phyloP scores from a whole-genome alignment of 2,888 invertebrate genomes.

The Cheilosia urbana region DNA sequence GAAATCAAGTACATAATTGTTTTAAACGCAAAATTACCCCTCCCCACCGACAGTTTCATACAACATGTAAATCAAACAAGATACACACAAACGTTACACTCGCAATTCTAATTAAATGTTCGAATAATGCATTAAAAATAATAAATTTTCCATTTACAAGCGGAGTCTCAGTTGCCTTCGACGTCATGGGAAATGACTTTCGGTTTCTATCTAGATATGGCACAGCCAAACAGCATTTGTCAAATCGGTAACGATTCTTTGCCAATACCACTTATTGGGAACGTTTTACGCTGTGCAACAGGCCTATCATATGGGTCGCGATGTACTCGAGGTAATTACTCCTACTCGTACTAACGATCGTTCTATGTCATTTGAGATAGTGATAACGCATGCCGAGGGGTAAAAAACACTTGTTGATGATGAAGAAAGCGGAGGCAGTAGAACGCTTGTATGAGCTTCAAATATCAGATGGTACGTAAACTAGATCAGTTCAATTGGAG shows the following conservation, averaged over 20 bases:
- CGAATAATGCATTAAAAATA: constrained; percentile 58
- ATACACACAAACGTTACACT: background rate
- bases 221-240: background rate
- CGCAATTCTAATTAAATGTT: constrained; percentile 23
- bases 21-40: constrained; percentile 59
- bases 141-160: constrained; percentile 26
- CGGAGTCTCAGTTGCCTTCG: constrained; percentile 40
- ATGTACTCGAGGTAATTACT: constrained; percentile 5
- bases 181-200: constrained; percentile 57
- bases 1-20: constrained; percentile 57
- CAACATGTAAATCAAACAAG: background rate
- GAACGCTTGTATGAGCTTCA: constrained; percentile 26
- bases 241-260: constrained; percentile 32
- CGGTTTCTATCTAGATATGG: constrained; percentile 26
- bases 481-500: constrained; percentile 71
- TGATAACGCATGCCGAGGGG: constrained; percentile 39
- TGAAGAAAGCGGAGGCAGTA: constrained; percentile 30
- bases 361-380: constrained; percentile 35
- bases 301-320: constrained; percentile 39
- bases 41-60: constrained; percentile 6
- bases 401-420: constrained; percentile 1
- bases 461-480: constrained; percentile 54
- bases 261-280: constrained; percentile 13
- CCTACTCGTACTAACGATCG: constrained; percentile 16
- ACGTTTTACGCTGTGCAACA: constrained; percentile 3